Evolutionary conservation across 1,140 invertebrate genomes (phyloP), one percentile per base, ranked within the genome.

Genomic region (Tetragnatha versicolor): DNA sequence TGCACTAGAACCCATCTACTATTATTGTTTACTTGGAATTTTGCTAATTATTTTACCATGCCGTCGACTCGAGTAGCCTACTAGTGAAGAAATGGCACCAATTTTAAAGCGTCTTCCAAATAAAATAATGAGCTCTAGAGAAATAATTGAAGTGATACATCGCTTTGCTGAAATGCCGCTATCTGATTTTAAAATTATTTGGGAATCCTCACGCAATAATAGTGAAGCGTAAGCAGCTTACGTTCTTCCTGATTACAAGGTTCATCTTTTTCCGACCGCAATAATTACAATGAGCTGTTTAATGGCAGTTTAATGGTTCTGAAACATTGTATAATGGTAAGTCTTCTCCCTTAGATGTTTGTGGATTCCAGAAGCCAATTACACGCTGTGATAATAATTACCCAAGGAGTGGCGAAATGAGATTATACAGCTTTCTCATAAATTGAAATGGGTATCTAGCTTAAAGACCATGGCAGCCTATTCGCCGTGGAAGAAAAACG

Each of bases 201-300:
- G 49, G 25, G 12, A 49, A 47, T 27, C 42, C 27, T 45, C 37
- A 49, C 42, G 42, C 63, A 42, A 49, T 42, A 42, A 68, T 68
- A 27, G 37, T 49, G 25, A 65, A 65, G 25, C 42, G 49, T 68
- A 68, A 68, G 63, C 22, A 68, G 63, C 63, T 68, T 68, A 47
- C 63, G 14, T 49, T 42, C 47, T 47, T 27, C 5, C 63, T 68
- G 63, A 68, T 68, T 68, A 68, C 33, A 68, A 39, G 63, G 25
- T 68, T 42, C 35, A 47, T 68, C 63, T 68, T 68, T 58, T 68
- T 49, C 12, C 42, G 49, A 68, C 63, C 42, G 27, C 63, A 45
- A 68, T 68, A 68, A 68, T 68, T 68, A 68, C 63, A 68, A 68
- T 25, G 63, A 68, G 63, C 39, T 68, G 63, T 68, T 68, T 68